These are phyloP conservation scores for Parascotia fuliginaria DNA, from an alignment of 2,888 invertebrate species.

Conservation along the genomic window DNA sequence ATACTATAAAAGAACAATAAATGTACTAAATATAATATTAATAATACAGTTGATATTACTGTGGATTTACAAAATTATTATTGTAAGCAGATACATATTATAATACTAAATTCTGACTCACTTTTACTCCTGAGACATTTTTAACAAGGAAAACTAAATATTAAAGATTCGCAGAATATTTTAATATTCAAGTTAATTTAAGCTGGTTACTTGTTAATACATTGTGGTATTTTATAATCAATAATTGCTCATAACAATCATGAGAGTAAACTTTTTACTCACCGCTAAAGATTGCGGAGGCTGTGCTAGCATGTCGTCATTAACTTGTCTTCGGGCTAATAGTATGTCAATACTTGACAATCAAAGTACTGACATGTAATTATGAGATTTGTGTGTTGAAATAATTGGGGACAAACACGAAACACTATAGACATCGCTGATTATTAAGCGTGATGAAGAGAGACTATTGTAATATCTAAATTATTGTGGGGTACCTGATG, in stretches of 20 bases:
- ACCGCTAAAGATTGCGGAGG: slow-evolving; percentile 5
- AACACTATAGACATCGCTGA: too few relatives aligned
- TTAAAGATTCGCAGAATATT: neutral
- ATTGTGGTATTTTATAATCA: neutral
- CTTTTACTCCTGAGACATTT: too few relatives aligned
- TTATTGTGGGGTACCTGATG: too few relatives aligned
- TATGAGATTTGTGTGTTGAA: neutral
- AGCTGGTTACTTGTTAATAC: neutral
- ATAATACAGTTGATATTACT: neutral
- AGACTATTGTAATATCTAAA: too few relatives aligned
- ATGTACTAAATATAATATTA: neutral
- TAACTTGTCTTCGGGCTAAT: slow-evolving; percentile 12
- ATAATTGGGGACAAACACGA: too few relatives aligned
- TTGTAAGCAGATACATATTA: too few relatives aligned
- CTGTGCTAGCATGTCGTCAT: slow-evolving; percentile 6
- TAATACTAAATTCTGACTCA: too few relatives aligned
- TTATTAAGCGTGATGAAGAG: too few relatives aligned
- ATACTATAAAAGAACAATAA: too few relatives aligned
- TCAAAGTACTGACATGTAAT: neutral
- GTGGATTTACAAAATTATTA: too few relatives aligned
- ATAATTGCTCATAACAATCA: slow-evolving; percentile 2
- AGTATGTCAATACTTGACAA: slow-evolving; percentile 16
- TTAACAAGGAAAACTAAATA: neutral
- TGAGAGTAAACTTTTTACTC: slow-evolving; percentile 12
- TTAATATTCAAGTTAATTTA: slow-evolving; percentile 2